A percentile compares a stretch with the other conserved stretches of the same genome.
phyloP scores from a whole-genome alignment of 2,888 invertebrate genomes.

The Drosophila monieri region DNA sequence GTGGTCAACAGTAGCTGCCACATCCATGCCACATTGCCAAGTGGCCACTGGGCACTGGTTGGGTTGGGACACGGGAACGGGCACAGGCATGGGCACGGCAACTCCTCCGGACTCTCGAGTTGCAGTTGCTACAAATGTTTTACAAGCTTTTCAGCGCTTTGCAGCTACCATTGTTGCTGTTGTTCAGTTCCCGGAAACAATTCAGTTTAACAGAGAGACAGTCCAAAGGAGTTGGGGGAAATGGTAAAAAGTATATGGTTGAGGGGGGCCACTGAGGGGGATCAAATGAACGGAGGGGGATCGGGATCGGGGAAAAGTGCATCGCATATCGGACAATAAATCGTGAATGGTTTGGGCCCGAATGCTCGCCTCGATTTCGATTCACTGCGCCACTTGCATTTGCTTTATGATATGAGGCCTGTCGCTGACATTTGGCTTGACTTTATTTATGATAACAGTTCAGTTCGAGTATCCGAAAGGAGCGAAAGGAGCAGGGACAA shows the following conservation, averaged over 20 bases:
- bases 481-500: slow-evolving; percentile 20
- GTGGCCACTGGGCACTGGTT: slow-evolving; percentile 29
- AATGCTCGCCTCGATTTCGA: slow-evolving; percentile 70
- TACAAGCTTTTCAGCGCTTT: slow-evolving; percentile 78
- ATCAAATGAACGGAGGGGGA: not conserved
- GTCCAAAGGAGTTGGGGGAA: slow-evolving; percentile 17
- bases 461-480: slow-evolving; percentile 26
- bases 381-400: slow-evolving; percentile 76
- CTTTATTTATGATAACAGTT: slow-evolving; percentile 76
- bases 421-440: slow-evolving; percentile 69
- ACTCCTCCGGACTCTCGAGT: slow-evolving; percentile 43
- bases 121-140: slow-evolving; percentile 77
- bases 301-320: slow-evolving; percentile 45
- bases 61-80: not conserved
- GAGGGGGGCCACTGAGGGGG: not conserved
- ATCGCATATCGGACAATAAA: slow-evolving; percentile 74
- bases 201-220: slow-evolving; percentile 67
- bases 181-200: slow-evolving; percentile 79
- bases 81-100: no score
- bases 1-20: slow-evolving; percentile 63
- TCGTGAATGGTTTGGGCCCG: slow-evolving; percentile 68
- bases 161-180: slow-evolving; percentile 55
- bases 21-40: slow-evolving; percentile 10
- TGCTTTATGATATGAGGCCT: slow-evolving; percentile 76
- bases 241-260: not conserved